Conservation (phyloP, 2,888 invertebrate species). For the Gymnocheta viridis region DNA sequence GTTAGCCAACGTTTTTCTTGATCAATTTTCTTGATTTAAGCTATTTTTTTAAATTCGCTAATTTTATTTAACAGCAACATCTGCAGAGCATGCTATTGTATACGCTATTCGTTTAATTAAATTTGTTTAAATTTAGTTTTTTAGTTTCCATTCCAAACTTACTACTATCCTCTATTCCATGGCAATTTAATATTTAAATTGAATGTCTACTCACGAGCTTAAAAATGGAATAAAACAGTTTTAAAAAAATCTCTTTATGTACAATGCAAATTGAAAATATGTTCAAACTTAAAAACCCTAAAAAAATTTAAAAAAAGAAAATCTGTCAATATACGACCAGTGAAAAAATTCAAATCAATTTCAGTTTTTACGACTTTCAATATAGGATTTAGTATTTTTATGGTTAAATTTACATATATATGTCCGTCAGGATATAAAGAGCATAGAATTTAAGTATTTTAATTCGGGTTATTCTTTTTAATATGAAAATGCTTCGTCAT, state of each 20-base stretch:
- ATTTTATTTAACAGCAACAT: too few relatives aligned
- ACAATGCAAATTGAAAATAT: slow-evolving; percentile 57
- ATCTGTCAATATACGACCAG: not conserved
- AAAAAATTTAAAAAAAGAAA: slow-evolving; percentile 1
- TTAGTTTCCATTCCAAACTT: too few relatives aligned
- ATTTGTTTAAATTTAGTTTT: too few relatives aligned
- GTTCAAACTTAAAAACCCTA: slow-evolving; percentile 30
- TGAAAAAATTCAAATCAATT: slow-evolving; percentile 39
- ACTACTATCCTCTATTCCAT: not conserved
- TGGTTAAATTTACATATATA: not conserved
- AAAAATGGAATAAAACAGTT: slow-evolving; percentile 17
- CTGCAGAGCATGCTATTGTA: too few relatives aligned
- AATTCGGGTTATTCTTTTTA: not conserved
- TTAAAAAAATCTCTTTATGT: not conserved
- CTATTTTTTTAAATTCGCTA: too few relatives aligned
- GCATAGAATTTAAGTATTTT: not conserved
- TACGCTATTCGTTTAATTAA: not conserved
- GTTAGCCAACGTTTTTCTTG: too few relatives aligned
- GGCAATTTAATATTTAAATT: slow-evolving; percentile 41
- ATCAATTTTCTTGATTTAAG: too few relatives aligned
- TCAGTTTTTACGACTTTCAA: slow-evolving; percentile 44
- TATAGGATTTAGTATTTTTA: slow-evolving; percentile 38
- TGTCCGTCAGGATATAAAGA: not conserved
- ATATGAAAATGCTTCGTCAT: not conserved
- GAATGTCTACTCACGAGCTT: not conserved